Evolutionary conservation across 2,113 vertebrate species (phyloP).

Genomic region (Platichthys flesus): DNA sequence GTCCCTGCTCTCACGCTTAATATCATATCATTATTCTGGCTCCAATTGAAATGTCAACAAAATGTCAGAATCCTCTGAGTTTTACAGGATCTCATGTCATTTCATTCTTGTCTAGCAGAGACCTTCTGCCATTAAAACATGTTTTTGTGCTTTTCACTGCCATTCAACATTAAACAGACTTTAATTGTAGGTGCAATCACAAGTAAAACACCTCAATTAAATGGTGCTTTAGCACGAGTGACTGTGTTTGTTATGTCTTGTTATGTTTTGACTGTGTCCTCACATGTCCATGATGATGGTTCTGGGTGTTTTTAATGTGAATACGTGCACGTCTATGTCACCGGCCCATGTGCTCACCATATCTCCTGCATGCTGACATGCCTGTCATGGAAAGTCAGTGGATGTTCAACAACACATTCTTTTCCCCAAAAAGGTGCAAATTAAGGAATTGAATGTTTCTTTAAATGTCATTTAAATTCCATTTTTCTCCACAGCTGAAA

Average conservation of each 20-base stretch:
- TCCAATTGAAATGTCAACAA: too few species aligned
- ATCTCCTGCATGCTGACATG: slow-evolving; percentile 71
- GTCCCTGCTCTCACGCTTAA: too few species aligned
- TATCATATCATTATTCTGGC: too few species aligned
- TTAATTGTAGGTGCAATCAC: too few species aligned
- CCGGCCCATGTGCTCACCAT: slow-evolving; percentile 33
- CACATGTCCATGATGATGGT: slow-evolving; percentile 54
- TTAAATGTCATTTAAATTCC: too few species aligned
- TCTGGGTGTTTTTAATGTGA: not conserved
- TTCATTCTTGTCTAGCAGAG: not conserved
- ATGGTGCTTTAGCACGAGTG: too few species aligned
- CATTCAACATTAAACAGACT: too few species aligned
- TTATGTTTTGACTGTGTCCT: slow-evolving; percentile 23
- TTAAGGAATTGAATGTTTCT: not conserved
- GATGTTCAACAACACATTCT: slow-evolving; percentile 50
- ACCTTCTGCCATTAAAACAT: not conserved
- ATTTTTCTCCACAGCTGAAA: not conserved
- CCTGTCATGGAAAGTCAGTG: slow-evolving; percentile 37
- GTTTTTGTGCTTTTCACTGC: not conserved
- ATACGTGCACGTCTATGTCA: slow-evolving; percentile 26
- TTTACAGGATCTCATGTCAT: not conserved
- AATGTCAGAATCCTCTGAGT: too few species aligned
- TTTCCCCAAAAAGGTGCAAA: not conserved
- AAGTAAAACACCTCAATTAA: too few species aligned
- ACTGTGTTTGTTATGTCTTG: too few species aligned